These are phyloP conservation scores for Papilio helenus DNA, from an alignment of 1,140 invertebrate species.

Conservation along the genomic window DNA sequence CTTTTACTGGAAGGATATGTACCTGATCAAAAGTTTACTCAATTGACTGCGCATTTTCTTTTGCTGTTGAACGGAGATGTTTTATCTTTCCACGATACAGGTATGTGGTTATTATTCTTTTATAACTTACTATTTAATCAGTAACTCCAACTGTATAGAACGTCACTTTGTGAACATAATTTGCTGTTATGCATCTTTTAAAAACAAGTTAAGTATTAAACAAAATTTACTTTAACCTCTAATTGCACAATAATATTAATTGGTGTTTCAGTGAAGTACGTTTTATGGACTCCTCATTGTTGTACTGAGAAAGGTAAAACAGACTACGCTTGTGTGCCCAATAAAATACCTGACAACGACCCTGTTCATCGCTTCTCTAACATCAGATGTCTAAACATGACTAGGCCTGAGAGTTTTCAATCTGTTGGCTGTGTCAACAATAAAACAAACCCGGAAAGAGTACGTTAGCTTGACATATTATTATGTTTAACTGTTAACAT, in stretches of 20 bases:
- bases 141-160: not conserved
- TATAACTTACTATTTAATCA: not conserved
- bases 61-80: constrained; percentile 57
- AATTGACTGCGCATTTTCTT: constrained; percentile 53
- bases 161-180: too few relatives aligned
- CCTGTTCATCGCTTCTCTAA: constrained; percentile 64
- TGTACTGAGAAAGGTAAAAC: constrained; percentile 60
- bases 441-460: constrained; percentile 62
- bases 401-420: constrained; percentile 64
- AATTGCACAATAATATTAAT: too few relatives aligned
- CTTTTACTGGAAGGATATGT: constrained; percentile 56
- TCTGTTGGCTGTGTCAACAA: constrained; percentile 59
- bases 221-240: too few relatives aligned
- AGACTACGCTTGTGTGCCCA: constrained; percentile 57
- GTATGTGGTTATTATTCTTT: constrained; percentile 45
- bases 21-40: constrained; percentile 55
- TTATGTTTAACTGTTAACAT: too few relatives aligned
- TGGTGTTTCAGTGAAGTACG: constrained; percentile 61
- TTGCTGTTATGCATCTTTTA: too few relatives aligned
- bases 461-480: constrained; percentile 43
- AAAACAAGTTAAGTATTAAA: too few relatives aligned
- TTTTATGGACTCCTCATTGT: constrained; percentile 64
- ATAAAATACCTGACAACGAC: constrained; percentile 61
- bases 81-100: constrained; percentile 62
- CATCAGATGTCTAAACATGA: constrained; percentile 66